Evolutionary conservation across 2,113 vertebrate species (phyloP), one percentile per base, ranked within the genome.

Genomic region (Chaetodon trifascialis): DNA sequence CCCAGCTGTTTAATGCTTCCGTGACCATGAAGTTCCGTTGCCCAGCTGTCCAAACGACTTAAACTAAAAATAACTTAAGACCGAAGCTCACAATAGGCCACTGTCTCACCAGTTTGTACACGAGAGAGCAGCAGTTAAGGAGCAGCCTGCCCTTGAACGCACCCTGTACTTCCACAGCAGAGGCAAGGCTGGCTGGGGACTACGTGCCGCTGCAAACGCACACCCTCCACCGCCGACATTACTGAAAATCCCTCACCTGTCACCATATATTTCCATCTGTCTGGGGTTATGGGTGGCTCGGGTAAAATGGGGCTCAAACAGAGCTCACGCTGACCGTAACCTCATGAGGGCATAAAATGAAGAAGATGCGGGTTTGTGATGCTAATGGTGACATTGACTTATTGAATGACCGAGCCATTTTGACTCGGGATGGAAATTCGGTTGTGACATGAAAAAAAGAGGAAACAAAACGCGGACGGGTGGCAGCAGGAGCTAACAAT

Each of bases 141-240:
- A 60, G 51, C 5, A 21, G 44, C 8, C n/a, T 17, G 38, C n/a
- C 73, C 87, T 3, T 85, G 75, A 94, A 93, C 8, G 87, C 88
- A 88, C 9, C 91, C 0, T 7, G 40, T 46, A 5, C 66, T 36
- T 19, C 19, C 56, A 70, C 60, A 51, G 55, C 23, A 23, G 38
- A 75, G 23, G 72, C 73, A 12, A n/a, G 11, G 42, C 73, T 25
- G 59, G 11, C 63, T 19, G 70, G 23, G 79, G 91, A 52, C 73
- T 94, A 94, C 93, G 91, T 94, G 93, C 94, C 0, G 85, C 76
- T 65, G 70, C 21, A 42, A 92, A 88, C 91, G 90, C 88, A 85
- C 88, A 69, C 86, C 74, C 90, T 75, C 84, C 84, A 58, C 40
- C 38, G 42, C 44, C 54, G 63, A 89, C 84, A 80, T 73, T 3